Conservation (phyloP, 1,140 invertebrate species). For the Zophobas morio region DNA sequence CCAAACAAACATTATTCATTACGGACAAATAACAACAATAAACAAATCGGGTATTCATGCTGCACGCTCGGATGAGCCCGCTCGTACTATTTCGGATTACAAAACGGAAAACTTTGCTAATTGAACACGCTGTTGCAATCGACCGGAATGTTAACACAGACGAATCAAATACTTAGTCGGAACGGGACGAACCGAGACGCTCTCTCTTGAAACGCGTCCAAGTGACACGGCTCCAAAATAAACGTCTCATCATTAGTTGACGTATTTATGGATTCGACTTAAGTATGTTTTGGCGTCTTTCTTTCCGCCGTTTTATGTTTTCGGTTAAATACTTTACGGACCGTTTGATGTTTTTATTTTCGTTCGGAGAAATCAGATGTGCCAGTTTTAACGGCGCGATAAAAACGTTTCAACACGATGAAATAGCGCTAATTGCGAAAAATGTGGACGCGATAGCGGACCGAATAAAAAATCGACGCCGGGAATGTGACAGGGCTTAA, state of each 20-base stretch:
- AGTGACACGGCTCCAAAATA: conserved; percentile 49
- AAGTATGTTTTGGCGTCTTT: conserved; percentile 40
- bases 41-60: conserved; percentile 38
- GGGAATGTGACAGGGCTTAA: too few species aligned
- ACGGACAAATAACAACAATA: conserved; percentile 11
- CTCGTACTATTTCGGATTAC: conserved; percentile 11
- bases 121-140: conserved; percentile 47
- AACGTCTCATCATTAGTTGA: conserved; percentile 51
- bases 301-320: conserved; percentile 27
- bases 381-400: conserved; percentile 6
- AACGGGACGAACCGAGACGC: conserved; percentile 29
- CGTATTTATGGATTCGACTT: conserved; percentile 44
- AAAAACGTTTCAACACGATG: background rate
- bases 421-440: background rate
- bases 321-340: conserved; percentile 8
- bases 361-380: conserved; percentile 6
- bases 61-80: conserved; percentile 34
- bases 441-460: too few species aligned
- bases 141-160: conserved; percentile 45
- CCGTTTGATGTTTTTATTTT: conserved; percentile 40
- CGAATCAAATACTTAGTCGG: conserved; percentile 27
- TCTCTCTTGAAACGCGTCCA: conserved; percentile 47
- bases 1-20: background rate
- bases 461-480: too few species aligned
- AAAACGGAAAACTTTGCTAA: conserved; percentile 39